phyloP scores from a whole-genome alignment of 2,888 invertebrate species.

The Napeogenes sylphis region DNA sequence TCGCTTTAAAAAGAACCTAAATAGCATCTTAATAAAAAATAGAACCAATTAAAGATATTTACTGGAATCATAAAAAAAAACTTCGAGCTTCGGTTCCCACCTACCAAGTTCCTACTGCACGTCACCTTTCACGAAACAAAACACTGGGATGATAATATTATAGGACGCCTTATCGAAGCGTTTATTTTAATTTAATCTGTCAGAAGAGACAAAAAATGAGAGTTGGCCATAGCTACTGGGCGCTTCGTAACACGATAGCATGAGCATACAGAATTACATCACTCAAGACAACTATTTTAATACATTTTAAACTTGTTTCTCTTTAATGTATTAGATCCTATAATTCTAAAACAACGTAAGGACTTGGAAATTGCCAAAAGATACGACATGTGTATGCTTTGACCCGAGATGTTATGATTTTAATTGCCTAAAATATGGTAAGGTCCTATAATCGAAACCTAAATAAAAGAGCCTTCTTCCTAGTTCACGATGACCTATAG shows the following conservation, averaged over 20 bases:
- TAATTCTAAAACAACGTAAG: background rate
- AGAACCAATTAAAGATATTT: conserved; percentile 31
- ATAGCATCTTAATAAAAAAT: conserved; percentile 30
- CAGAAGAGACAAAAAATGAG: conserved; percentile 70
- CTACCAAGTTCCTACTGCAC: conserved; percentile 71
- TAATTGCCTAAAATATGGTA: no score
- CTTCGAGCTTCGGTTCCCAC: conserved; percentile 53
- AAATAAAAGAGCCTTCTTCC: no score
- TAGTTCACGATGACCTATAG: no score
- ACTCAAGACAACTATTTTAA: conserved; percentile 26
- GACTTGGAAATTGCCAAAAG: no score
- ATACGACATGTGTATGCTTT: no score
- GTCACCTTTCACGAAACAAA: conserved; percentile 72
- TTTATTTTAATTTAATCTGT: conserved; percentile 78
- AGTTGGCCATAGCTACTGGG: conserved; percentile 62
- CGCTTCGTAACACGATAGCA: conserved; percentile 42
- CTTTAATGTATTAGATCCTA: background rate
- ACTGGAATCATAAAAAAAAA: conserved; percentile 41
- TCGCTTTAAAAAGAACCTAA: background rate
- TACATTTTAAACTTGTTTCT: background rate
- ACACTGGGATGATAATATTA: conserved; percentile 71
- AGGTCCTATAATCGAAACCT: no score
- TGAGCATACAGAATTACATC: conserved; percentile 42
- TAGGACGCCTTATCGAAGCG: conserved; percentile 73
- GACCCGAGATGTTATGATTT: no score